A percentile compares a stretch with the other conserved stretches of the same genome.
phyloP scores from a whole-genome alignment of 1,140 invertebrate species.

The Drosophila quadrilineata region DNA sequence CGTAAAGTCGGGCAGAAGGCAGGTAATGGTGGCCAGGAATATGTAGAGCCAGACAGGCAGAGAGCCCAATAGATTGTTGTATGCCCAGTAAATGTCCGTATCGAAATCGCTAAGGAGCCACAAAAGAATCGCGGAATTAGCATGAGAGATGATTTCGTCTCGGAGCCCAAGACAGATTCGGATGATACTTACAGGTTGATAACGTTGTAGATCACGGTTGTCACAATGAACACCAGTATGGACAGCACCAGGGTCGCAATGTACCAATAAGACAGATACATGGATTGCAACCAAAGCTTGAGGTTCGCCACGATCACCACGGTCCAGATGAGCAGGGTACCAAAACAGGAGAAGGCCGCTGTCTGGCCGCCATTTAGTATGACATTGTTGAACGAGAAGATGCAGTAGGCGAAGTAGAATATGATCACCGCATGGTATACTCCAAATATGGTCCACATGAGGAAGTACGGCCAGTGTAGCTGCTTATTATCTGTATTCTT shows the following conservation, averaged over 20 bases:
- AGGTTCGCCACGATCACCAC: constrained; percentile 82
- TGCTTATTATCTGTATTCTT: constrained; percentile 85
- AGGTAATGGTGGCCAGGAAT: constrained; percentile 82
- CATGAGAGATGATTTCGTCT: not conserved
- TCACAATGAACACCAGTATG: constrained; percentile 83
- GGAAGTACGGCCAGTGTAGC: constrained; percentile 85
- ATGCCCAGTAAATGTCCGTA: constrained; percentile 85
- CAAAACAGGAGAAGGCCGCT: constrained; percentile 82
- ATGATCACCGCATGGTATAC: constrained; percentile 82
- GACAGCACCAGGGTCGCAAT: constrained; percentile 84
- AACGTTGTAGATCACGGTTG: constrained; percentile 84
- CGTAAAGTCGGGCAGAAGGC: constrained; percentile 85
- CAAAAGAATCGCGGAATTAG: not conserved
- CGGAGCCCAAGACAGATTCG: too few relatives aligned
- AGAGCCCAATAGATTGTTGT: constrained; percentile 83
- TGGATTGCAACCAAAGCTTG: constrained; percentile 86
- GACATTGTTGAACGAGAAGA: constrained; percentile 80
- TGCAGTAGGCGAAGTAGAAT: constrained; percentile 81
- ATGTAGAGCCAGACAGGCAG: constrained; percentile 85
- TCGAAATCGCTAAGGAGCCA: constrained; percentile 82
- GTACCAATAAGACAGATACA: constrained; percentile 85
- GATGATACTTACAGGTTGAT: constrained; percentile 83
- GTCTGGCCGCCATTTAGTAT: constrained; percentile 81
- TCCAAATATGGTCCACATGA: constrained; percentile 85
- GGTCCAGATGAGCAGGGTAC: constrained; percentile 82